A percentile compares a stretch with the other conserved stretches of the same genome.
These are phyloP conservation scores for Cynopterus brachyotis DNA, from an alignment of 2,113 vertebrate species.

Conservation along the genomic window DNA sequence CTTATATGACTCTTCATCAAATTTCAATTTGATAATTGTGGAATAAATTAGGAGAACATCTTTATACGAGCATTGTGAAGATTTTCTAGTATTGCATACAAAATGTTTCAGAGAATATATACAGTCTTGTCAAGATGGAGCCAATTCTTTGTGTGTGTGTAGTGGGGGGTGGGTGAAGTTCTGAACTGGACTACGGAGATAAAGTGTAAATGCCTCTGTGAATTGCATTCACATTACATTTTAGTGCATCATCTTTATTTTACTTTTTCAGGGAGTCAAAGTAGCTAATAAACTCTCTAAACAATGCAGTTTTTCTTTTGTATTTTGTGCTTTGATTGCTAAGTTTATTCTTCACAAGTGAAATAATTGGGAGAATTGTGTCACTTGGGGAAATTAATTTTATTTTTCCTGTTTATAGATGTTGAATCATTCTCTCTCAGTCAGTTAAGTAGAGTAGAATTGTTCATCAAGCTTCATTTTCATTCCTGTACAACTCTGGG, in stretches of 20 bases:
- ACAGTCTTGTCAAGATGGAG: conserved; percentile 67
- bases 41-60: not conserved
- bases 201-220: conserved; percentile 55
- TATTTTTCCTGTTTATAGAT: conserved; percentile 36
- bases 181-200: conserved; percentile 32
- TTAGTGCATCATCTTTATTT: conserved; percentile 55
- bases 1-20: not conserved
- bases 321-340: conserved; percentile 25
- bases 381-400: conserved; percentile 50
- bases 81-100: conserved; percentile 7
- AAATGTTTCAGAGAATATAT: conserved; percentile 55
- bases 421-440: conserved; percentile 25
- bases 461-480: conserved; percentile 6
- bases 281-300: conserved; percentile 54
- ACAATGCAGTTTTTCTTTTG: conserved; percentile 49
- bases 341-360: conserved; percentile 45
- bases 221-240: conserved; percentile 72
- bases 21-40: conserved; percentile 50
- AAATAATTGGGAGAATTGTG: conserved; percentile 72
- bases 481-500: not conserved
- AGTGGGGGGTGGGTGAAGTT: not conserved
- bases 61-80: conserved; percentile 60
- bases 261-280: conserved; percentile 57
- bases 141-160: not conserved
- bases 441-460: not conserved